Conservation (phyloP, 2,113 vertebrate genomes). For the Xenopus laevis region DNA sequence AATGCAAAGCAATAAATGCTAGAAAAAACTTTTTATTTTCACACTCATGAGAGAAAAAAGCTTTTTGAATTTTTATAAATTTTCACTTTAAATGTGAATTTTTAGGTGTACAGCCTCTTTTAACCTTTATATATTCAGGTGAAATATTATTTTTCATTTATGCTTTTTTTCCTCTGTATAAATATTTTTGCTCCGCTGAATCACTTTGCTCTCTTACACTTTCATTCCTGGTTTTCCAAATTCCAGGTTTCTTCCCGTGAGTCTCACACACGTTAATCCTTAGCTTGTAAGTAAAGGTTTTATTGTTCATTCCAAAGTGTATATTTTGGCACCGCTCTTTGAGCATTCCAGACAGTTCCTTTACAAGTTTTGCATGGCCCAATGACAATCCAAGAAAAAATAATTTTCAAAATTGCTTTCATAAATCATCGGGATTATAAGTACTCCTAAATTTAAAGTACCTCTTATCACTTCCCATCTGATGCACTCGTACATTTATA, state of each 20-base stretch:
- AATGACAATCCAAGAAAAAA: not conserved
- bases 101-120: too few species aligned
- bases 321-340: not conserved
- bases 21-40: too few species aligned
- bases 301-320: slow-evolving; percentile 17
- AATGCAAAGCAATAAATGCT: too few species aligned
- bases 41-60: too few species aligned
- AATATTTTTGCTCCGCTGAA: not conserved
- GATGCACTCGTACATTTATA: not conserved
- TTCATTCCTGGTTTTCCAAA: not conserved
- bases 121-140: too few species aligned
- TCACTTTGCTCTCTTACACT: not conserved
- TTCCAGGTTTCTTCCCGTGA: not conserved
- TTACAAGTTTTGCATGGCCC: slow-evolving; percentile 5
- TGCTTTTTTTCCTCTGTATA: not conserved
- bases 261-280: slow-evolving; percentile 26
- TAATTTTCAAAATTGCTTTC: not conserved
- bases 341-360: not conserved
- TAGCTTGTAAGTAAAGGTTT: not conserved
- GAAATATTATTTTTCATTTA: too few species aligned
- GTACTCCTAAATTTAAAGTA: not conserved
- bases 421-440: not conserved
- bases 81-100: too few species aligned
- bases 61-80: too few species aligned
- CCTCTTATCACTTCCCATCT: not conserved